A percentile compares a stretch with the other conserved stretches of the same genome.
Evolutionary conservation across 2,797 vertebrate genomes (phyloP).

Genomic region (Peromyscus aztecus): DNA sequence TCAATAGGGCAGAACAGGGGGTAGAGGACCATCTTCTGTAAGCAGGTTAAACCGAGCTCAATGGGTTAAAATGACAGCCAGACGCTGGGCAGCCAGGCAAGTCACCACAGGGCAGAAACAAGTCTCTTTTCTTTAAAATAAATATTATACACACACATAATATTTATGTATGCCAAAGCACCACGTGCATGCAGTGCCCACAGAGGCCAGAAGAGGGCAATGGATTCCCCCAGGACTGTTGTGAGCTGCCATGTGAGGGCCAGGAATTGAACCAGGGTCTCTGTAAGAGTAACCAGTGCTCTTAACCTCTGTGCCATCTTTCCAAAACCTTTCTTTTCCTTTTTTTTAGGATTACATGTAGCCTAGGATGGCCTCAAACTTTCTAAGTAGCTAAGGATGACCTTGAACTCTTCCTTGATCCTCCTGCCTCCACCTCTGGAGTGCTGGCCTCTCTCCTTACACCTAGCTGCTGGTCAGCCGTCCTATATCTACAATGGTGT

Average conservation of each 20-base stretch:
- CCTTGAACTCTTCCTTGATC: not conserved
- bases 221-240: not conserved
- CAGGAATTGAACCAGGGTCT: not conserved
- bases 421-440: not conserved
- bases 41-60: not conserved
- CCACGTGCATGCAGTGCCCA: not conserved
- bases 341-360: not conserved
- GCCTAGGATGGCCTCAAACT: not conserved
- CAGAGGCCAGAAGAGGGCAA: not conserved
- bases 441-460: too few species aligned
- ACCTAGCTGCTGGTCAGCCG: not conserved
- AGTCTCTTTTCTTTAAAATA: not conserved
- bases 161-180: not conserved
- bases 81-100: not conserved
- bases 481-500: fast-evolving
- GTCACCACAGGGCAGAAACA: not conserved
- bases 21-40: not conserved
- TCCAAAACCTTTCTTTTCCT: not conserved
- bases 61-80: fast-evolving
- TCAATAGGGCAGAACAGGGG: not conserved
- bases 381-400: not conserved
- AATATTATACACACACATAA: not conserved
- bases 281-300: not conserved
- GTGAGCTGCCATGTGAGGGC: not conserved
- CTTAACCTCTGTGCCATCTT: not conserved